Evolutionary conservation across 2,888 invertebrate species (phyloP).

Genomic region (Crossocerus cetratus): DNA sequence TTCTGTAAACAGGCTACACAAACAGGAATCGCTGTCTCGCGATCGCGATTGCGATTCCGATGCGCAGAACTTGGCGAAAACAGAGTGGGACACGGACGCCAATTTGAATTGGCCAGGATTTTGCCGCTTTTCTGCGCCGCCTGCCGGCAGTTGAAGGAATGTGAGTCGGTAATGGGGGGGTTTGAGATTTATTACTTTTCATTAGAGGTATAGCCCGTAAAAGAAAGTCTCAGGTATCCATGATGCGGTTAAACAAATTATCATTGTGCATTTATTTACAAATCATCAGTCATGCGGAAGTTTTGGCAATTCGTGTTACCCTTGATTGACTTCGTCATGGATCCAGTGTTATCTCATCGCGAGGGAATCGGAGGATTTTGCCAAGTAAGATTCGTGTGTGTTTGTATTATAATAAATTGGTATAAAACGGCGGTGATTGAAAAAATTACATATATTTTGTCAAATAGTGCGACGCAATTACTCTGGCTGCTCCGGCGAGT

Average conservation of each 20-base stretch:
- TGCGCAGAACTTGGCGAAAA: neutral
- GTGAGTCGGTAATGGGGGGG: too few relatives aligned
- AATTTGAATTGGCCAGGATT: neutral
- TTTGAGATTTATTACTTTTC: too few relatives aligned
- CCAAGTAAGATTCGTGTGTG: neutral
- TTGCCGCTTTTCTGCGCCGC: neutral
- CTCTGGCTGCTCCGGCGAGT: neutral
- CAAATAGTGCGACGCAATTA: constrained; percentile 1
- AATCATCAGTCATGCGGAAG: neutral
- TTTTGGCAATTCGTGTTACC: neutral
- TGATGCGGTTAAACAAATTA: constrained; percentile 3
- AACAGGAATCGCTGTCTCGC: too few relatives aligned
- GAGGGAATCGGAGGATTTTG: neutral
- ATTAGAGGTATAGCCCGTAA: constrained; percentile 25
- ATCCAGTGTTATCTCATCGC: neutral
- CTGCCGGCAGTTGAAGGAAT: neutral
- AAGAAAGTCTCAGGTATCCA: constrained; percentile 46
- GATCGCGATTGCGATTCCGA: neutral
- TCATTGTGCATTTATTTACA: constrained; percentile 20
- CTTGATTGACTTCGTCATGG: neutral
- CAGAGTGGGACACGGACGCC: neutral
- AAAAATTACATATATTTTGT: constrained; percentile 12
- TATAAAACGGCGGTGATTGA: constrained; percentile 7
- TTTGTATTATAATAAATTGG: constrained; percentile 1
- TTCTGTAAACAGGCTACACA: neutral